phyloP scores from a whole-genome alignment of 2,113 vertebrate genomes.

The Protobothrops flavoviridis region DNA sequence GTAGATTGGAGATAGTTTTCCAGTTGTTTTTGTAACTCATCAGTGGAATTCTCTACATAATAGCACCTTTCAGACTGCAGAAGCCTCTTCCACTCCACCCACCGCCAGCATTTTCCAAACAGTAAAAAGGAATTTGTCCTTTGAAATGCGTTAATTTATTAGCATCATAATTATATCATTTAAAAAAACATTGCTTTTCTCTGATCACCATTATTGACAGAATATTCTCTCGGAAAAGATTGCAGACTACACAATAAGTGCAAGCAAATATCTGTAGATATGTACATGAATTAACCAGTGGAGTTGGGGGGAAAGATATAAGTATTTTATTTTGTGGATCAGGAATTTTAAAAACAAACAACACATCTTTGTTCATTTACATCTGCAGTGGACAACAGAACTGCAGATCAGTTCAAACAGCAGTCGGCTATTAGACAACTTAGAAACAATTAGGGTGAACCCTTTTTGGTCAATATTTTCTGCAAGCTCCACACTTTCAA shows the following conservation, averaged over 20 bases:
- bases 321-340: background rate
- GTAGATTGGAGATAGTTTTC: background rate
- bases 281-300: background rate
- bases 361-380: background rate
- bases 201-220: background rate
- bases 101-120: background rate
- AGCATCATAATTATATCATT: background rate
- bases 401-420: background rate
- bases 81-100: background rate
- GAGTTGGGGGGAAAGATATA: background rate
- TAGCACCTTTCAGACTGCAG: background rate
- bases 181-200: background rate
- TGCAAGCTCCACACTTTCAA: background rate
- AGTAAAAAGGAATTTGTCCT: background rate
- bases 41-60: background rate
- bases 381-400: background rate
- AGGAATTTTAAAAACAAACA: background rate
- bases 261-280: background rate
- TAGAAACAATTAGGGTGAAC: background rate
- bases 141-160: background rate
- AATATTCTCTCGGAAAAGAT: background rate
- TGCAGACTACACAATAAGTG: background rate
- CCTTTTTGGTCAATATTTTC: background rate
- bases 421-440: background rate
- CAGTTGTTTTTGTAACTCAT: background rate